Evolutionary conservation across 2,888 invertebrate genomes (phyloP), one percentile per base, ranked within the genome.

Genomic region (Epistrophella euchroma): DNA sequence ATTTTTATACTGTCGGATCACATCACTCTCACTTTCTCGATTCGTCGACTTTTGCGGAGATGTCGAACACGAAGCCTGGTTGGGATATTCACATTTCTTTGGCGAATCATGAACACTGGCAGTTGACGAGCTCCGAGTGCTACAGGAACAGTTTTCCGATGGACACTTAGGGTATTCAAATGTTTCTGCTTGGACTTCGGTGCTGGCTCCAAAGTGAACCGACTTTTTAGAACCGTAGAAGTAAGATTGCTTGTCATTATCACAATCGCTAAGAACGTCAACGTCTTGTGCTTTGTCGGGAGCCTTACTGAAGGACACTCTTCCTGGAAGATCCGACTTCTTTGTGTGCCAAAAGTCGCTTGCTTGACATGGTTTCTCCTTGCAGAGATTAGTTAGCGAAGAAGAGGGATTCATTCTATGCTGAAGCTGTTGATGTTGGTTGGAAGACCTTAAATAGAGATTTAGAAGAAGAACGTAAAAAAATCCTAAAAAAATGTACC

Each of bases 131-230:
- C 91, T 91, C n/a, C 91, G 89, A 0, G 92, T 91, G 71, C 91
- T 91, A 79, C 92, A 92, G 0, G 91, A 90, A 43, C 92, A 92
- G 82, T 92, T 92, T 76, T 92, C 92, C 35, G 91, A 91, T 2
- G 92, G 91, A 66, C 92, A 92, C 73, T 92, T 92, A 5, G 91
- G 90, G 58, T 91, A 91, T 87, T 92, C 91, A 78, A 90, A 91
- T 0, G 91, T 91, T 86, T 91, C 90, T 0, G 91, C 91, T 64
- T 91, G 85, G 0, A 91, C 89, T 35, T 90, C 90, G 1, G 88
- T 88, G 5, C 88, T 85, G 1, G 91, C 90, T 4, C 91, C 90
- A 66, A 92, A 92, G 72, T 92, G 92, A 0, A 92, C 92, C 0
- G 90, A 89, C 60, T 92, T 92, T 80, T 92, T 92, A 0, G 88